These are phyloP conservation scores for Plecotus auritus DNA, from an alignment of 2,113 vertebrate genomes.

Conservation along the genomic window DNA sequence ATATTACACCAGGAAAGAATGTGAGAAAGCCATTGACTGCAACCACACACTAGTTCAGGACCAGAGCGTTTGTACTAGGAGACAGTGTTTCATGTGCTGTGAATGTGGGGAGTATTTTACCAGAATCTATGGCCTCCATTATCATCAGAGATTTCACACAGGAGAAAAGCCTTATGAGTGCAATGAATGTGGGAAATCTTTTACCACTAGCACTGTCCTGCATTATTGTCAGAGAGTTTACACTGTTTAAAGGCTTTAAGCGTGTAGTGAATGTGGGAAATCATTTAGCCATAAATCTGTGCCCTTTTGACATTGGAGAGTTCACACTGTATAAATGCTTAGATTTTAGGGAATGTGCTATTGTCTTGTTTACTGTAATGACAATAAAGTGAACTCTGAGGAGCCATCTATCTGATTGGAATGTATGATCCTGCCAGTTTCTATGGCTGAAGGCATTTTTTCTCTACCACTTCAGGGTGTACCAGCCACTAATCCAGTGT, in stretches of 20 bases:
- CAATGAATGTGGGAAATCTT: not conserved
- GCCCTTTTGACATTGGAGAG: not conserved
- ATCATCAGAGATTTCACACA: not conserved
- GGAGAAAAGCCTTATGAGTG: not conserved
- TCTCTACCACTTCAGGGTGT: not conserved
- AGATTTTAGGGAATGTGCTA: not conserved
- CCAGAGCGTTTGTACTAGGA: not conserved
- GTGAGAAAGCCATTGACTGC: not conserved
- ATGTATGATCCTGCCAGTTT: not conserved
- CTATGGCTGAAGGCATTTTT: not conserved
- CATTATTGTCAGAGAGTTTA: not conserved
- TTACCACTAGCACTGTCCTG: not conserved
- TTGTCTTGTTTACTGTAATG: not conserved
- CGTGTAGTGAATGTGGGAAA: not conserved
- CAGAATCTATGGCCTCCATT: not conserved
- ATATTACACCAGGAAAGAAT: not conserved
- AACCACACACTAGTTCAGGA: not conserved
- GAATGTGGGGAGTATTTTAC: not conserved
- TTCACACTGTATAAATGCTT: not conserved
- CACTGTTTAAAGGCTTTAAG: not conserved
- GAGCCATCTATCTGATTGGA: not conserved
- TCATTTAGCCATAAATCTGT: not conserved
- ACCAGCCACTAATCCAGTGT: too few relatives aligned
- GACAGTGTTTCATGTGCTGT: not conserved
- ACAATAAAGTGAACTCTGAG: not conserved